Base-by-base conservation (phyloP, 2,113 vertebrate genomes). In the Petrocephalus microphthalmus region DNA sequence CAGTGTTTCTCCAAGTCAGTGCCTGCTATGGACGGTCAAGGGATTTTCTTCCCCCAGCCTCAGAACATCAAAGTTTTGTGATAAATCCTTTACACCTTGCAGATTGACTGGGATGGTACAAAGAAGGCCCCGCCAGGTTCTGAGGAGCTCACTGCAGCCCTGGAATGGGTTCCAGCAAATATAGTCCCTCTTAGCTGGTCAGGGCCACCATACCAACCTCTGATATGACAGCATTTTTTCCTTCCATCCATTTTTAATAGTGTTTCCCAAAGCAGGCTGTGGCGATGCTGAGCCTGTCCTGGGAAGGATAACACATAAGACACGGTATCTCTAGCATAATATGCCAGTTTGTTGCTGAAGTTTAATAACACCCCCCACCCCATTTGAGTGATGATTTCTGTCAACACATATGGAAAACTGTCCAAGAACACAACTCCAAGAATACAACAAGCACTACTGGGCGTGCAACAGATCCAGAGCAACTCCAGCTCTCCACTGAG, bases 61-160 rank as follows among this genome's bases (percentile, higher is more conserved):
- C 29, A 78, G 71, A 78, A 78, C 71, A 33, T 78, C 71, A 78
- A 78, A 42, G 71, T 78, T 78, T 7, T 78, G 71, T 78, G 71
- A 78, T 37, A 78, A 78, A 78, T 78, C 71, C 71, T 78, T 78
- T 67, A 67, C 71, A 78, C 33, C 10, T 42, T 78, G 71, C 71
- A 33, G 25, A 67, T 67, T 67, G 8, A 67, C 60, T 67, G 60
- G 10, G 60, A n/a, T 29, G 60, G 60, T 8, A 67, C 60, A 25
- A 13, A 1, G 25, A 67, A 78, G 29, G 5, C 15, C 67, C 25
- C 15, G 3, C 67, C 67, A 74, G 25, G 33, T 37, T 74, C 67
- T 33, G 15, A 11, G n/a, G 60, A 64, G 60, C 22, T 64, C n/a
- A 64, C 60, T 17, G 71, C 15, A 42, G 71, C 13, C 33, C 29